These are phyloP conservation scores for Glomeris maerens DNA, from an alignment of 1,140 invertebrate species.

Conservation along the genomic window DNA sequence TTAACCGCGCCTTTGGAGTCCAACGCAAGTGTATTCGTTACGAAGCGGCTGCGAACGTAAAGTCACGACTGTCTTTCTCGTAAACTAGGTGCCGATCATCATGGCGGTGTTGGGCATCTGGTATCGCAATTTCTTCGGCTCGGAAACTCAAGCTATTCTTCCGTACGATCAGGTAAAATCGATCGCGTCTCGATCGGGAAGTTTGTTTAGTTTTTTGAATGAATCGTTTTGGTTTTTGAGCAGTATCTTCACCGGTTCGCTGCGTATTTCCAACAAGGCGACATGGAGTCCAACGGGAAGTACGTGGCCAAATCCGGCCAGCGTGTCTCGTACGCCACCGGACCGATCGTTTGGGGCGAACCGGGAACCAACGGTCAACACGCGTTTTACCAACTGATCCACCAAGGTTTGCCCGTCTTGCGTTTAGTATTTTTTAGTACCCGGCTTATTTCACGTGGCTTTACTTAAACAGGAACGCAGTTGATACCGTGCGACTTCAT, in stretches of 20 bases:
- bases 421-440: neutral
- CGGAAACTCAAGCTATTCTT: slow-evolving; percentile 87
- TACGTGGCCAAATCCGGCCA: slow-evolving; percentile 62
- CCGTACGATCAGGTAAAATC: slow-evolving; percentile 70
- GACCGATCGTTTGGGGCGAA: slow-evolving; percentile 90
- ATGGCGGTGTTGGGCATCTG: slow-evolving; percentile 87
- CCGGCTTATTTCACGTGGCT: too few relatives aligned
- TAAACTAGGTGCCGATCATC: slow-evolving; percentile 80
- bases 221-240: neutral
- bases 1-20: slow-evolving; percentile 68
- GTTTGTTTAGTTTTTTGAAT: neutral
- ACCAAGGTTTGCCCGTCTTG: slow-evolving; percentile 81
- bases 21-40: slow-evolving; percentile 53
- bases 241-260: slow-evolving; percentile 96
- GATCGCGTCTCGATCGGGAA: too few relatives aligned
- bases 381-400: slow-evolving; percentile 93
- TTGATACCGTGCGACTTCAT: slow-evolving; percentile 96
- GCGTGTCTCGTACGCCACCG: slow-evolving; percentile 65
- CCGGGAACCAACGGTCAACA: slow-evolving; percentile 99
- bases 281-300: slow-evolving; percentile 99
- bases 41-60: neutral
- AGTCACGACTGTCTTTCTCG: neutral
- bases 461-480: slow-evolving; percentile 38
- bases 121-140: slow-evolving; percentile 90
- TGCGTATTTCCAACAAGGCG: slow-evolving; percentile 99